Base-by-base conservation (phyloP, 2,888 invertebrate species). In the Dyspetes luteomarginatus region DNA sequence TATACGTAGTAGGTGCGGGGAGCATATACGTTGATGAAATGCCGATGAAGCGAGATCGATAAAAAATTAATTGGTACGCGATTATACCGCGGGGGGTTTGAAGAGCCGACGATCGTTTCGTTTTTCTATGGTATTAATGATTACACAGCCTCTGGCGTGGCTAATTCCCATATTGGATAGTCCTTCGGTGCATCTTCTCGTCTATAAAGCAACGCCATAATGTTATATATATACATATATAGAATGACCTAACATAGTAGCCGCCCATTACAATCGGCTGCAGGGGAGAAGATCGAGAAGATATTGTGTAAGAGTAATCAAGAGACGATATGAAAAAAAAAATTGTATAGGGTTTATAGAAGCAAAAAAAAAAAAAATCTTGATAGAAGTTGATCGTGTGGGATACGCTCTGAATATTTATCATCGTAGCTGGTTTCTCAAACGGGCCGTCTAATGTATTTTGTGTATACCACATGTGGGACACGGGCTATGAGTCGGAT, bases 31-130 rank as follows among this genome's bases (percentile, higher is more conserved):
- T 30, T 24, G 36, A 50, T 22, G 71, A 36, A 45, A 22, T 64
- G 64, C 28, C 50, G 43, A 64, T 26, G 73, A 7, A 69, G 58
- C 7, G 58, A 58, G 68, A 43, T 78, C 72, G 79, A 71, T 83
- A 86, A 89, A 89, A 89, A 89, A 88, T 89, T 89, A 89, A 91
- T 90, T 89, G 89, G 88, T 89, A 88, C 84, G 84, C 88, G 87
- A 87, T 88, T 87, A 71, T 71, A 87, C 85, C 88, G 85, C 85
- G 81, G 81, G 85, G 85, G n/a, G n/a, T n/a, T n/a, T 60, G 36
- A 62, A 28, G 41, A 71, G 68, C 78, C 72, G 52, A 71, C 56
- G 76, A 77, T 81, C 81, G 81, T 64, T 78, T 78, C 65, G 65
- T 58, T 22, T 72, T 68, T 58, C 50, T 26, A 73, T 73, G 80